phyloP scores from a whole-genome alignment of 2,797 vertebrate species.

The Lepidocolaptes lacrymiger region DNA sequence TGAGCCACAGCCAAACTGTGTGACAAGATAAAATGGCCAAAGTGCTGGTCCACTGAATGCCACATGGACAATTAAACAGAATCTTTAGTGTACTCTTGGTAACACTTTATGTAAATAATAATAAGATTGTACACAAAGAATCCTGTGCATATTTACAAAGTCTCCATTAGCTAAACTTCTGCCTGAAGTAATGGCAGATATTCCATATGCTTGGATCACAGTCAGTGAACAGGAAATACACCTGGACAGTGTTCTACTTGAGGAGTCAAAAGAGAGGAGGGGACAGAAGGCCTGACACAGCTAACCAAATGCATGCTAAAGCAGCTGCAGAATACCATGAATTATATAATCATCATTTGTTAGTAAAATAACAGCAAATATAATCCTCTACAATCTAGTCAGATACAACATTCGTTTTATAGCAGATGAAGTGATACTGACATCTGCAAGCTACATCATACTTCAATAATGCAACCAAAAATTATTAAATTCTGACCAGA shows the following conservation, averaged over 20 bases:
- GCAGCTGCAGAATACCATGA: neutral
- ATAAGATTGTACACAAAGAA: neutral
- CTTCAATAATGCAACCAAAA: neutral
- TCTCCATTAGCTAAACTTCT: neutral
- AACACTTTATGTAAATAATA: neutral
- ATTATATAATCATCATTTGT: slow-evolving; percentile 5
- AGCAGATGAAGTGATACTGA: neutral
- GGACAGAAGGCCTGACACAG: neutral
- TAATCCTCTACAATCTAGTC: slow-evolving; percentile 43
- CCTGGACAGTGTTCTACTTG: neutral
- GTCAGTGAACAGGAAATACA: neutral
- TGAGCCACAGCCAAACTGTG: neutral
- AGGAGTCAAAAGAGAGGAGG: neutral
- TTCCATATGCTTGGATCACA: neutral
- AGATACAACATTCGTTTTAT: neutral
- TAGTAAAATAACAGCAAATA: slow-evolving; percentile 13
- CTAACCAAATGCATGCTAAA: neutral
- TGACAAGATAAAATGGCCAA: neutral
- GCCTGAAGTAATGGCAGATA: neutral
- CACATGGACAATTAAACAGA: neutral
- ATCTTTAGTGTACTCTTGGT: neutral
- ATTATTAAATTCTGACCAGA: neutral
- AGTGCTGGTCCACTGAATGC: neutral
- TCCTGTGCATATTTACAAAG: neutral
- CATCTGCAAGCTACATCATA: neutral